Evolutionary conservation across 2,113 vertebrate genomes (phyloP), one percentile per base, ranked within the genome.

Genomic region (Cariama cristata): DNA sequence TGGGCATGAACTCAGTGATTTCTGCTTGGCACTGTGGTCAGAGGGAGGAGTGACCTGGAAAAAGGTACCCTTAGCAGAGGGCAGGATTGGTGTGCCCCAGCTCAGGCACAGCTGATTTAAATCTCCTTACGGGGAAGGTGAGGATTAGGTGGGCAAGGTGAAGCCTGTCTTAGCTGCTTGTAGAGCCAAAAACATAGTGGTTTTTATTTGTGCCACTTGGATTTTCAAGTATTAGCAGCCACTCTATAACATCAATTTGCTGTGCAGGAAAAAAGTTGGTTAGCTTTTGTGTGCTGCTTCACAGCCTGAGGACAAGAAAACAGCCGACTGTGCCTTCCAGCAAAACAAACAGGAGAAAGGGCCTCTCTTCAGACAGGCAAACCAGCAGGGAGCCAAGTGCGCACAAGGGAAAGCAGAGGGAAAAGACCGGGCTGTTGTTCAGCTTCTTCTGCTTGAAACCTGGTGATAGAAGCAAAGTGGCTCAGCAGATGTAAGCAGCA

Each of bases 391-490:
- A 91, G 26, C 47, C 38, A 80, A 79, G 22, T 3, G 19, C 2
- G 2, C 26, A 27, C 14, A 16, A 76, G 42, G 15, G 35, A 80
- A 67, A 83, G 67, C 20, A 42, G 33, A 45, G 7, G 4, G 20
- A 53, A 84, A 55, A 18, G 60, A 69, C 8, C 0, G 1, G 28
- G 26, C 42, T 90, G 22, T 47, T 0, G 0, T 32, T 79, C 17
- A 32, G 14, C 23, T 71, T 66, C 49, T 91, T 88, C 44, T 95
- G 30, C 23, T 69, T 80, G 87, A 90, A 73, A 38, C 14, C 18
- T 47, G 21, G 60, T 40, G 22, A 50, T 42, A 73, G 84, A 74
- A 30, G 9, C 56, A 88, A 52, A 77, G 60, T 11, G 75, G 23
- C 47, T 89, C 82, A 88, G 58, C 35, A 58, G 45, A 27, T 42